Evolutionary conservation across 2,113 vertebrate species (phyloP).

Genomic region (Daubentonia madagascariensis): DNA sequence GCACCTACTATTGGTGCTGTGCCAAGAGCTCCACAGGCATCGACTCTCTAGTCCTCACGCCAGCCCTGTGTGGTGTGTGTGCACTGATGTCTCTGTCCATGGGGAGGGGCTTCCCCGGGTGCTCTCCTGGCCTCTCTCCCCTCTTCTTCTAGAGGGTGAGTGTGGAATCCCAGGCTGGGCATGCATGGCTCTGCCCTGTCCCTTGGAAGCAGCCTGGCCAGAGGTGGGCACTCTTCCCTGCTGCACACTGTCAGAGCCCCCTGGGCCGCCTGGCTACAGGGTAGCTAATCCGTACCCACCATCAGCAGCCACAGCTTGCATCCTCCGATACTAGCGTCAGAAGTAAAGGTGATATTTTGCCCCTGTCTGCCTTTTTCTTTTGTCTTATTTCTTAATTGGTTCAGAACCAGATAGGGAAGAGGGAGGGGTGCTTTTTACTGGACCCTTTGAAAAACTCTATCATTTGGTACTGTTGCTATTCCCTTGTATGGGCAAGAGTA

Average conservation of each 20-base stretch:
- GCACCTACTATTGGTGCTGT: not conserved
- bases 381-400: not conserved
- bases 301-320: no score
- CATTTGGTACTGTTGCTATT: not conserved
- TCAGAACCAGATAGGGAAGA: not conserved
- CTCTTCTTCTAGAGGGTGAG: not conserved
- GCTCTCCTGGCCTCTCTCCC: no score
- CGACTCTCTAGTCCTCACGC: not conserved
- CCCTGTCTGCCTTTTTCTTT: not conserved
- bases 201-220: not conserved
- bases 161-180: not conserved
- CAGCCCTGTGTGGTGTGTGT: accelerated
- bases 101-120: not conserved
- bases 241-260: not conserved
- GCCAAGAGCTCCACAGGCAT: not conserved
- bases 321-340: not conserved
- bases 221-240: not conserved
- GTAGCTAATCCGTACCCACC: not conserved
- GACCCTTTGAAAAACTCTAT: not conserved
- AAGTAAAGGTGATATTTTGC: not conserved
- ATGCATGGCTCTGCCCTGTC: not conserved
- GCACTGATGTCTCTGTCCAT: not conserved
- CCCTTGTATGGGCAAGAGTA: not conserved
- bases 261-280: accelerated
- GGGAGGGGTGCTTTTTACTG: not conserved